These are phyloP conservation scores for honey bee (Apis mellifera) DNA, from an alignment of 1,140 invertebrate species.

Conservation along the genomic window DNA sequence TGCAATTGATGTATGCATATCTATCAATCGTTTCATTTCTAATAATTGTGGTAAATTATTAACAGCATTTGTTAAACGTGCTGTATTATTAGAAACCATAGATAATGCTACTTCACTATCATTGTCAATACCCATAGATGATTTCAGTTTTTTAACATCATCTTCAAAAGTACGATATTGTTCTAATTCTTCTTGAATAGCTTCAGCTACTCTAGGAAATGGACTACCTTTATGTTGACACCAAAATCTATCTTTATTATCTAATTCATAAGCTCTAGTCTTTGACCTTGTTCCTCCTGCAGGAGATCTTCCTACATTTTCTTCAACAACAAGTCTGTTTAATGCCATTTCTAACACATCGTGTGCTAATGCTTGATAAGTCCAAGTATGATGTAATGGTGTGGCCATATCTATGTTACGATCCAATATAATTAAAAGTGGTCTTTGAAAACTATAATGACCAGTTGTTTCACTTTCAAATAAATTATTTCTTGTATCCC, in stretches of 20 bases:
- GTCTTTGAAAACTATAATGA: constrained; percentile 95
- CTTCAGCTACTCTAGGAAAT: constrained; percentile 98
- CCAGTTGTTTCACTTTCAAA: constrained; percentile 92
- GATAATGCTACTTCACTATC: constrained; percentile 89
- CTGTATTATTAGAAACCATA: constrained; percentile 96
- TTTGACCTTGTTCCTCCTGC: constrained; percentile 86
- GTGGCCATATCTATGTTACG: constrained; percentile 98
- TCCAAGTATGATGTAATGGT: constrained; percentile 99
- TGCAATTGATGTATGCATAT: constrained; percentile 99
- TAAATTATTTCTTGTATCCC: constrained; percentile 97
- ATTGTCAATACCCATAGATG: constrained; percentile 93
- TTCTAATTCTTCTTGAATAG: constrained; percentile 98
- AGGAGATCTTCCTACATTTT: constrained; percentile 83
- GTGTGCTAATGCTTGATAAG: constrained; percentile 98
- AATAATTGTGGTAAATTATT: constrained; percentile 97
- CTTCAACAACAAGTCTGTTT: constrained; percentile 93
- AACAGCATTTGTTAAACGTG: constrained; percentile 95
- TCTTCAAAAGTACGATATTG: constrained; percentile 96
- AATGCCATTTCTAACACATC: constrained; percentile 96
- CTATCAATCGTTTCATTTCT: constrained; percentile 98
- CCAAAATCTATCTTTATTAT: constrained; percentile 96
- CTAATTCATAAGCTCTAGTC: constrained; percentile 95
- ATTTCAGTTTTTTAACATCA: constrained; percentile 97
- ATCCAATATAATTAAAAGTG: constrained; percentile 96
- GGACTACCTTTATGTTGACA: constrained; percentile 96